phyloP scores from a whole-genome alignment of 1,140 invertebrate genomes.

The Megalonaias nervosa region DNA sequence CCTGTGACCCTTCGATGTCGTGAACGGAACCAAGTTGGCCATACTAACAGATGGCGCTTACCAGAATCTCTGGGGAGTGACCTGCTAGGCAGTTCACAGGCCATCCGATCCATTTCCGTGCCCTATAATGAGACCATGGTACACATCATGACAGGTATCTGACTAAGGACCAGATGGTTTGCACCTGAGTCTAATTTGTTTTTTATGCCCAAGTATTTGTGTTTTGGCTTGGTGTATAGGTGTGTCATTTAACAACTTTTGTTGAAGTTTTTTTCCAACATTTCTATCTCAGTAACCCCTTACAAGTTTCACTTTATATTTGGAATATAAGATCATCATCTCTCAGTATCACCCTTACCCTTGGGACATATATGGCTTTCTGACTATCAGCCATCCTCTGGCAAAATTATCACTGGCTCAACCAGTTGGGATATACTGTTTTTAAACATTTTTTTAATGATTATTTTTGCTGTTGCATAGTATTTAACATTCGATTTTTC shows the following conservation, averaged over 20 bases:
- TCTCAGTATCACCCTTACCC: neutral
- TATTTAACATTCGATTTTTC: too few relatives aligned
- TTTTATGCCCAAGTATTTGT: neutral
- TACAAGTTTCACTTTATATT: neutral
- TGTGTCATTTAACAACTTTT: neutral
- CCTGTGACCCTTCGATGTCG: slow-evolving; percentile 54
- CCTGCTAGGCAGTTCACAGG: slow-evolving; percentile 66
- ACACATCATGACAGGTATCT: slow-evolving; percentile 60
- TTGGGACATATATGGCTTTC: too few relatives aligned
- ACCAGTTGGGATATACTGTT: too few relatives aligned
- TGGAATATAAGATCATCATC: neutral
- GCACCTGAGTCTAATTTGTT: neutral
- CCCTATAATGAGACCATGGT: slow-evolving; percentile 60
- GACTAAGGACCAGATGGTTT: neutral
- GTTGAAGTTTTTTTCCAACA: neutral
- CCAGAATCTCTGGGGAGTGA: slow-evolving; percentile 68
- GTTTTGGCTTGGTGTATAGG: neutral
- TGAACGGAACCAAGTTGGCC: slow-evolving; percentile 60
- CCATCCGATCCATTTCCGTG: slow-evolving; percentile 60
- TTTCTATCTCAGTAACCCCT: neutral
- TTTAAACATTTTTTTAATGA: too few relatives aligned
- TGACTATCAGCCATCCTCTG: too few relatives aligned
- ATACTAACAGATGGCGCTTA: slow-evolving; percentile 66
- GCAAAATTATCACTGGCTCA: too few relatives aligned
- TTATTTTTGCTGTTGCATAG: too few relatives aligned